Evolutionary conservation across 2,797 vertebrate genomes (phyloP).

Genomic region (Clarias pachynema): DNA sequence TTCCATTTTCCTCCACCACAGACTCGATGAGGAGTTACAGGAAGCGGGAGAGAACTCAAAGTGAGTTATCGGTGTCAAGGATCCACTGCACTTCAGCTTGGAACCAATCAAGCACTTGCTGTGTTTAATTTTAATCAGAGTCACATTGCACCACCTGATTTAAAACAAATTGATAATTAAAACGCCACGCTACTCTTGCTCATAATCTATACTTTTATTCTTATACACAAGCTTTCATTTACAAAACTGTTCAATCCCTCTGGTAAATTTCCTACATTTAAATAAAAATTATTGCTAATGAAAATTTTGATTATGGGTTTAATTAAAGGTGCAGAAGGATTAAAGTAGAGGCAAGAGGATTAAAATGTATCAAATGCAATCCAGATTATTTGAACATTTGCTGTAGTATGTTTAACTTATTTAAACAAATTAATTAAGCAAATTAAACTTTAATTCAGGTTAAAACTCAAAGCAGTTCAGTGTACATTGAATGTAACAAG

Average conservation of each 20-base stretch:
- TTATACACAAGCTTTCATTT: not conserved
- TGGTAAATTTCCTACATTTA: not conserved
- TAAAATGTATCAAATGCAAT: not conserved
- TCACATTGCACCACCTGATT: not conserved
- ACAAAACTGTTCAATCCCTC: not conserved
- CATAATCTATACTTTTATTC: not conserved
- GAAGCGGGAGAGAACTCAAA: conserved; percentile 86
- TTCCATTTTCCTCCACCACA: conserved; percentile 37
- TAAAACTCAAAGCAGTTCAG: too few species aligned
- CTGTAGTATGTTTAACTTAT: not conserved
- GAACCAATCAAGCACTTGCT: not conserved
- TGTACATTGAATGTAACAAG: too few species aligned
- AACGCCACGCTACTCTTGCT: not conserved
- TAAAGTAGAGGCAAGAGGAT: not conserved
- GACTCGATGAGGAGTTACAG: conserved; percentile 86
- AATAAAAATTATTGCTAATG: not conserved
- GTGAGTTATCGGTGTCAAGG: conserved; percentile 75
- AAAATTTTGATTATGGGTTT: not conserved
- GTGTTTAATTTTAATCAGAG: not conserved
- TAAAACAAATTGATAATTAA: not conserved
- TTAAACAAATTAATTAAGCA: not conserved
- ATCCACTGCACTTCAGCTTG: not conserved
- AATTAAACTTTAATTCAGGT: not conserved
- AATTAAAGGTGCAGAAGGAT: not conserved
- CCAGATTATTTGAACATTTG: not conserved